These are phyloP conservation scores for Neotoma lepida DNA, from an alignment of 2,113 vertebrate species.

Conservation along the genomic window DNA sequence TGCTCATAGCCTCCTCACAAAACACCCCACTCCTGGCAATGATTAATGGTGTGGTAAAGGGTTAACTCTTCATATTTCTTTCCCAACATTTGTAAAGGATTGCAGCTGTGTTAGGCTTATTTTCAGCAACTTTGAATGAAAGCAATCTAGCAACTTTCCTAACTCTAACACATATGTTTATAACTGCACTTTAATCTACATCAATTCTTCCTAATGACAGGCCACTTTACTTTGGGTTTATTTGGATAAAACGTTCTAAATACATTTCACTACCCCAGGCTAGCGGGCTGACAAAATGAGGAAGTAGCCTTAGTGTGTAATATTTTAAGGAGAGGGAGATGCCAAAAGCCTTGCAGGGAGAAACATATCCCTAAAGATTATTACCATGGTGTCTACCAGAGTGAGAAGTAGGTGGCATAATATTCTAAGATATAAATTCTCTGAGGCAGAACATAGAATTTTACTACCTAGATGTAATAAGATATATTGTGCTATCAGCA, in stretches of 20 bases:
- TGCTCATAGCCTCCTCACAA: neutral
- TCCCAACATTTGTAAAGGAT: conserved; percentile 12
- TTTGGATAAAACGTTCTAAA: conserved; percentile 68
- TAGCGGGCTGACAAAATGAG: conserved; percentile 48
- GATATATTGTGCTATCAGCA: conserved; percentile 86
- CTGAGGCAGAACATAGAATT: conserved; percentile 85
- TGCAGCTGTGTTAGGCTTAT: neutral
- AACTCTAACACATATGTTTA: conserved; percentile 61
- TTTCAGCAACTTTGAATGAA: conserved; percentile 54
- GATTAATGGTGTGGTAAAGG: neutral
- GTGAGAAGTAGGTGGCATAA: conserved; percentile 81
- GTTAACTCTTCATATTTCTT: conserved; percentile 3
- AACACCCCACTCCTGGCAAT: neutral
- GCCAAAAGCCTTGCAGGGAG: conserved; percentile 70
- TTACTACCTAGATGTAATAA: conserved; percentile 86
- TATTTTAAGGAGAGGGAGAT: conserved; percentile 56
- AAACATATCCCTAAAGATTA: conserved; percentile 83
- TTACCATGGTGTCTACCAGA: conserved; percentile 78
- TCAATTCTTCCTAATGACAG: conserved; percentile 63
- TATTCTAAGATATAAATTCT: conserved; percentile 85
- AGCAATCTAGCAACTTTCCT: conserved; percentile 46
- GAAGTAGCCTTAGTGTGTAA: neutral
- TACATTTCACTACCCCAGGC: conserved; percentile 56
- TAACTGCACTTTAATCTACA: conserved; percentile 49
- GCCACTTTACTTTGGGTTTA: conserved; percentile 65